Percentiles rank a stretch among this genome's conserved stretches.
These are phyloP conservation scores for Beris morrisii DNA, from an alignment of 2,888 invertebrate species.

Conservation along the genomic window DNA sequence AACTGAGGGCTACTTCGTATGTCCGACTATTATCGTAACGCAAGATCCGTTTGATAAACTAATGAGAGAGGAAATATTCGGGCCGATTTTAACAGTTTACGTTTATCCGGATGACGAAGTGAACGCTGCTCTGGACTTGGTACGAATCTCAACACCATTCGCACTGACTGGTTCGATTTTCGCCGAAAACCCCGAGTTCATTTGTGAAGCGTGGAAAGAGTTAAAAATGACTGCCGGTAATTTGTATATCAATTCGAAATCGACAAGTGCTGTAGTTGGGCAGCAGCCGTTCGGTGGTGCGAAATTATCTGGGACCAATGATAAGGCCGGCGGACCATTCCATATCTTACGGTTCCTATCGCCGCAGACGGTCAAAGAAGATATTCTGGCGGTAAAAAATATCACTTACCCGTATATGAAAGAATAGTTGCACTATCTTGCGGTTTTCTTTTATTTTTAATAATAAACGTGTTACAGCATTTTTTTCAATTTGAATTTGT, in stretches of 20 bases:
- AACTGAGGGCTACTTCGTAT: slow-evolving; percentile 83
- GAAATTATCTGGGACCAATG: slow-evolving; percentile 94
- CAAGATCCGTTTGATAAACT: slow-evolving; percentile 80
- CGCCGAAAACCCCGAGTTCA: slow-evolving; percentile 75
- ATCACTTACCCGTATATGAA: slow-evolving; percentile 87
- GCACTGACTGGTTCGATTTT: slow-evolving; percentile 95
- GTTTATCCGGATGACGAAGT: slow-evolving; percentile 81
- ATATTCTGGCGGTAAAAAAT: slow-evolving; percentile 76
- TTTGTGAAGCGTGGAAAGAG: slow-evolving; percentile 70
- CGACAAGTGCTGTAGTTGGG: slow-evolving; percentile 95
- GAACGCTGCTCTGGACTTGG: slow-evolving; percentile 66
- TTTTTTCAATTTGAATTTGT: too few relatives aligned
- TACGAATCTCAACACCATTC: slow-evolving; percentile 79
- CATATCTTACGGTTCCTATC: slow-evolving; percentile 90
- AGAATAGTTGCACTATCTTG: too few relatives aligned
- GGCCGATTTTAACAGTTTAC: slow-evolving; percentile 86
- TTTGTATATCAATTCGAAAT: slow-evolving; percentile 97
- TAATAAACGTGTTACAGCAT: too few relatives aligned
- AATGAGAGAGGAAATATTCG: slow-evolving; percentile 94
- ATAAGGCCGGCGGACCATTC: slow-evolving; percentile 96
- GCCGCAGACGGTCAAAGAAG: slow-evolving; percentile 91
- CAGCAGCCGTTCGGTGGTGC: slow-evolving; percentile 99
- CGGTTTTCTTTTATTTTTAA: too few relatives aligned
- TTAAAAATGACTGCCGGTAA: slow-evolving; percentile 91
- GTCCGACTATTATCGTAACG: slow-evolving; percentile 88